Base-by-base conservation (phyloP, 2,888 invertebrate genomes). In the Protophormia terraenovae region DNA sequence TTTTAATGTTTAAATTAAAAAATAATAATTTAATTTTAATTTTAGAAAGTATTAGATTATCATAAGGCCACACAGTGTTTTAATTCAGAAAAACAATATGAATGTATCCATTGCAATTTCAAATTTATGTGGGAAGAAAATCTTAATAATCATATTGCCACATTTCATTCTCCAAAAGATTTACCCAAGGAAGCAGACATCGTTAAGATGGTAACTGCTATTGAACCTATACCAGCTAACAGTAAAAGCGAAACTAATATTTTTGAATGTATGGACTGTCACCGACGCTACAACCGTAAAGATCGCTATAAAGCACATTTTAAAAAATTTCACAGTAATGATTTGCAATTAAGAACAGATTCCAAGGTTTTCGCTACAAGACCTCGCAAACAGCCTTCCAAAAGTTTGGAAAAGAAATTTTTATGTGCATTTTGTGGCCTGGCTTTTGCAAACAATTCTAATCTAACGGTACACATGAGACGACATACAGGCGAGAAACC, bases 401-500 rank as follows among this genome's bases (percentile, higher is more conserved):
- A 84, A 69, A 38, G 24, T n/a, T n/a, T n/a, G 16, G 92, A 93
- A 4, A 94, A 94, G 58, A 94, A 94, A 71, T 92, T 90, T 50
- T 90, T 95, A 4, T 95, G 95, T 81, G 93, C 94, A 4, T 95
- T 94, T 88, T 95, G 95, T 87, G 95, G 95, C 0, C 93, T 94
- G 14, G 94, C 94, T 7, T 94, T 95, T 86, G 94, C 94, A 29
- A 95, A 94, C 84, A 94, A 94, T 0, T 95, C 95, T 0, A 95
- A 95, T 88, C 91, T 95, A 12, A 94, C 94, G 19, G 94, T 95
- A 2, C 95, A 95, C 87, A 95, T 95, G 94, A 93, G 95, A 0
- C 93, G 95, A 0, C 95, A 95, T 87, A 95, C 95, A 0, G 95
- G 95, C 7, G 95, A 95, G 87, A 95, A 95, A 86, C 95, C 95